Evolutionary conservation across 2,888 invertebrate species (phyloP).

Genomic region (Agrenia bidenticulata): DNA sequence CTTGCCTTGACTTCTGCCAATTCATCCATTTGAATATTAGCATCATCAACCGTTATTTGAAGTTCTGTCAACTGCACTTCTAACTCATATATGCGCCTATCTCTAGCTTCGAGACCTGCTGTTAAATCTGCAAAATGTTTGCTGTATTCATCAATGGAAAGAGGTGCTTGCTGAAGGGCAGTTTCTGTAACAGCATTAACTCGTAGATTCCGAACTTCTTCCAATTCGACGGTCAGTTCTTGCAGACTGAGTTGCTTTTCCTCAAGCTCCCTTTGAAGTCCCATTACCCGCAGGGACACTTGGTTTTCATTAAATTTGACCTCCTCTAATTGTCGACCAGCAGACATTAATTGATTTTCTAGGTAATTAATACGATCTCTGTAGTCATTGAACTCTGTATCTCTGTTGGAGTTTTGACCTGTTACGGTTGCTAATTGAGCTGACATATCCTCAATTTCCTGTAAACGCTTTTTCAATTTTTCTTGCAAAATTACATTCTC

Average conservation of each 20-base stretch:
- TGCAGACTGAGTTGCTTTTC: background rate
- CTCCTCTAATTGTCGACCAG: background rate
- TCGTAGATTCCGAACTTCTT: constrained; percentile 1
- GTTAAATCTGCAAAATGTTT: background rate
- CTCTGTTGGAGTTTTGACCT: background rate
- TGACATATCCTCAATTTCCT: background rate
- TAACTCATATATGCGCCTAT: constrained; percentile 29
- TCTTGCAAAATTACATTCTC: constrained; percentile 8
- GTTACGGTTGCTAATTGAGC: background rate
- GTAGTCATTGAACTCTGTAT: background rate
- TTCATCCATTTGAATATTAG: constrained; percentile 27
- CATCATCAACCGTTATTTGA: constrained; percentile 34
- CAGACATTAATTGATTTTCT: background rate
- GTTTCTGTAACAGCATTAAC: background rate
- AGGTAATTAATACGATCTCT: background rate
- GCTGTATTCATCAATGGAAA: background rate
- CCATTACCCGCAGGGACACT: background rate
- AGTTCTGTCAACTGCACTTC: constrained; percentile 33
- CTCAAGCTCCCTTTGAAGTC: constrained; percentile 5
- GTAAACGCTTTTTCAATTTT: background rate
- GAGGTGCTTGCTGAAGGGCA: background rate
- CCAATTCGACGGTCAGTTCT: constrained; percentile 2
- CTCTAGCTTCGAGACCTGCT: constrained; percentile 12
- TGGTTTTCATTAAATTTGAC: background rate
- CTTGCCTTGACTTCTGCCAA: constrained; percentile 20